These are phyloP conservation scores for Drusus annulatus DNA, from an alignment of 1,140 invertebrate genomes.

Conservation along the genomic window DNA sequence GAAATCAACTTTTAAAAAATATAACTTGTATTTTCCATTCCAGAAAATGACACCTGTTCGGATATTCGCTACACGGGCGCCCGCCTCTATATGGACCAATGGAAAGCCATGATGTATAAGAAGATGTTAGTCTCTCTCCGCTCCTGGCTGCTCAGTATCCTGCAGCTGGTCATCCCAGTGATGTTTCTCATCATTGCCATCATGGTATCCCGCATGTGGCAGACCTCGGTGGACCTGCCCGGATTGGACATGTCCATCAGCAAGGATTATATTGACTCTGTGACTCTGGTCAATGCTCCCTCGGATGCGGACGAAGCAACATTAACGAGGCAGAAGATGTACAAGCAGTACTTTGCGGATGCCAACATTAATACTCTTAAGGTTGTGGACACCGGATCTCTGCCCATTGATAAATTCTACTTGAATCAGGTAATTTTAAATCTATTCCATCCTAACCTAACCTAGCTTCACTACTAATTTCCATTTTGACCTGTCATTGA, in stretches of 20 bases:
- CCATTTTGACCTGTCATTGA: too few relatives aligned
- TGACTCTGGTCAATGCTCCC: constrained; percentile 61
- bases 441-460: constrained; percentile 13
- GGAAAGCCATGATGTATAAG: constrained; percentile 77
- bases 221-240: constrained; percentile 67
- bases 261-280: constrained; percentile 63
- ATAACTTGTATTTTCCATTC: too few relatives aligned
- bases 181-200: constrained; percentile 75
- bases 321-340: constrained; percentile 58
- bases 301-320: constrained; percentile 34
- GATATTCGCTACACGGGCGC: constrained; percentile 65
- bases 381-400: constrained; percentile 62
- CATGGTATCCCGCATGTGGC: constrained; percentile 69
- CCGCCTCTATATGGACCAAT: constrained; percentile 72
- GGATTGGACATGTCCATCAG: constrained; percentile 65
- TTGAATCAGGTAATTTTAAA: constrained; percentile 64
- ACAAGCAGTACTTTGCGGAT: constrained; percentile 65
- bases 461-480: background rate
- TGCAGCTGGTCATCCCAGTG: constrained; percentile 75
- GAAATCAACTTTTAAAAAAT: too few relatives aligned
- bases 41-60: constrained; percentile 47
- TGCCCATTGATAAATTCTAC: constrained; percentile 65
- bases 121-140: constrained; percentile 72
- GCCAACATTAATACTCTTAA: constrained; percentile 61
- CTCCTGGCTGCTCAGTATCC: constrained; percentile 71